phyloP scores from a whole-genome alignment of 2,113 vertebrate genomes.

The Progne subis region DNA sequence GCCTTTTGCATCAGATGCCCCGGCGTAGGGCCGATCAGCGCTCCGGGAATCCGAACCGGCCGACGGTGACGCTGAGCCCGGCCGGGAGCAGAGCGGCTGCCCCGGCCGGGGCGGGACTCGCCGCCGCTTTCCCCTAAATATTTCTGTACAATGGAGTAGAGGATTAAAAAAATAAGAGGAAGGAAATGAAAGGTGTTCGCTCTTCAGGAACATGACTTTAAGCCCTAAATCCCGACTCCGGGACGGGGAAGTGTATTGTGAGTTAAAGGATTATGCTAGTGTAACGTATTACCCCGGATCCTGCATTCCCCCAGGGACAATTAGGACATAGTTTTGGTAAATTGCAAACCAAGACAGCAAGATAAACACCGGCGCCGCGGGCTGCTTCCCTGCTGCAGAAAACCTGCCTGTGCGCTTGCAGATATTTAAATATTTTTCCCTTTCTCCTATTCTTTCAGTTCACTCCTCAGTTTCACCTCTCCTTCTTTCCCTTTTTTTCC shows the following conservation, averaged over 20 bases:
- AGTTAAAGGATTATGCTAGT: slow-evolving; percentile 61
- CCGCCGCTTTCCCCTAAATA: not conserved
- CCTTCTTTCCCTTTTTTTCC: not conserved
- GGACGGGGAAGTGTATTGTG: slow-evolving; percentile 35
- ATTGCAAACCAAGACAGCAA: not conserved
- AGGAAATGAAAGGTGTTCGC: slow-evolving; percentile 54
- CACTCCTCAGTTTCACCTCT: not conserved
- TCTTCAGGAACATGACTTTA: slow-evolving; percentile 44
- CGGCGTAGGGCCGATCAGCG: not conserved
- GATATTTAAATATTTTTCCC: not conserved
- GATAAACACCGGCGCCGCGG: not conserved
- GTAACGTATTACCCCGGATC: slow-evolving; percentile 32
- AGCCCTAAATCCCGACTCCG: slow-evolving; percentile 49
- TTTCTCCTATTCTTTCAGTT: not conserved
- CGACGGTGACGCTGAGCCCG: no score
- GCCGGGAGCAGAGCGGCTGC: not conserved
- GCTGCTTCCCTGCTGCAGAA: not conserved
- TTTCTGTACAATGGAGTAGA: slow-evolving; percentile 17
- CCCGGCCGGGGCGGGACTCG: not conserved
- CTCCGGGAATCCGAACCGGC: not conserved
- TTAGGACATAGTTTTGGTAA: slow-evolving; percentile 45
- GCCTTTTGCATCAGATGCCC: not conserved
- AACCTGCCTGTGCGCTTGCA: not conserved
- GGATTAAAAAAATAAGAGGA: slow-evolving; percentile 47
- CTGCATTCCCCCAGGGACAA: slow-evolving; percentile 34